Percentiles rank a stretch among this genome's conserved stretches.
Evolutionary conservation across 1,140 invertebrate genomes (phyloP).

Genomic region (Drosophila ogumai): DNA sequence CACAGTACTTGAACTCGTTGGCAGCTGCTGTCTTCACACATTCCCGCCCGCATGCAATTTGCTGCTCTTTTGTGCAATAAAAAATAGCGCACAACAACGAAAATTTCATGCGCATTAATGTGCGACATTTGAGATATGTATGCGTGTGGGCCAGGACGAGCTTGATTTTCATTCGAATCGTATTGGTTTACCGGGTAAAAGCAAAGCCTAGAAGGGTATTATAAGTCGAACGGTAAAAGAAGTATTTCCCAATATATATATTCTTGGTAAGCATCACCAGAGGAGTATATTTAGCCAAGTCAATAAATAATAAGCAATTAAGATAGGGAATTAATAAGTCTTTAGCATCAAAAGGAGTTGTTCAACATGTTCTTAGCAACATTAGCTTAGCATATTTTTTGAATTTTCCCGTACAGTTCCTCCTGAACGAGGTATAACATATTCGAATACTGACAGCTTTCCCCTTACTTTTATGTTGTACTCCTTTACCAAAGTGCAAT

Average conservation of each 20-base stretch:
- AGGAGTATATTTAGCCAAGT: neutral
- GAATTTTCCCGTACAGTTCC: too few relatives aligned
- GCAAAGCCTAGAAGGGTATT: neutral
- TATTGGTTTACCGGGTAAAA: neutral
- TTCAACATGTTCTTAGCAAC: neutral
- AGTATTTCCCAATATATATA: neutral
- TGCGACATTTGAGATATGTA: conserved; percentile 62
- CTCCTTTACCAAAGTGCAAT: conserved; percentile 65
- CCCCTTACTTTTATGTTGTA: conserved; percentile 5
- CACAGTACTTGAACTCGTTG: conserved; percentile 33
- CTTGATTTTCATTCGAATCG: conserved; percentile 4
- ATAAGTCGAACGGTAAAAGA: too few relatives aligned
- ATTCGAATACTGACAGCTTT: neutral
- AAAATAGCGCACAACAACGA: conserved; percentile 37
- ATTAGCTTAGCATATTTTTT: neutral
- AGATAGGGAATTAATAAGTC: neutral
- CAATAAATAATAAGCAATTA: neutral
- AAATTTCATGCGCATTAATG: conserved; percentile 66
- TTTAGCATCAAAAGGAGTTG: neutral
- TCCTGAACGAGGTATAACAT: neutral
- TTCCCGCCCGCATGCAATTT: conserved; percentile 46
- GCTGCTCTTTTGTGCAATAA: conserved; percentile 58
- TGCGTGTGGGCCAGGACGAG: conserved; percentile 3
- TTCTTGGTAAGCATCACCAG: neutral
- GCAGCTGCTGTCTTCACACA: conserved; percentile 67